Percentiles rank a stretch among this genome's conserved stretches.
Evolutionary conservation across 2,113 vertebrate species (phyloP).

Genomic region (Castor canadensis): DNA sequence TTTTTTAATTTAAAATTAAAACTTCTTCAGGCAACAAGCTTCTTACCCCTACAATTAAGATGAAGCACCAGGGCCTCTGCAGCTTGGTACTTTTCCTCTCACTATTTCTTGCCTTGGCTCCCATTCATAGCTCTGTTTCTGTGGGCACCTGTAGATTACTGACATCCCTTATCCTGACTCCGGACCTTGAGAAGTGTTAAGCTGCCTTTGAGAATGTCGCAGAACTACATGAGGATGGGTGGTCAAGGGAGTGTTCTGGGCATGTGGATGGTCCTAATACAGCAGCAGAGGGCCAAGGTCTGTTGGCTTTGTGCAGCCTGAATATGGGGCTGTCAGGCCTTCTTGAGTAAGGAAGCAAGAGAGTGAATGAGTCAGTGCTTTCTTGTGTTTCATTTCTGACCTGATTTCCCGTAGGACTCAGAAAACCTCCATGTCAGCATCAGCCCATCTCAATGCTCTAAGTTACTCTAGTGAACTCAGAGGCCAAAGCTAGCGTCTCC

Average conservation of each 20-base stretch:
- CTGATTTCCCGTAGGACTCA: neutral
- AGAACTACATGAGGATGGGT: too few relatives aligned
- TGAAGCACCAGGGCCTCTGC: neutral
- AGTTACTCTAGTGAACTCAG: neutral
- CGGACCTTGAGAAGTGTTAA: neutral
- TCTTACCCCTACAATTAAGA: neutral
- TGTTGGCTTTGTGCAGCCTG: neutral
- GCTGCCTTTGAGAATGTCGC: neutral
- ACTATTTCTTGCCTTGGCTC: neutral
- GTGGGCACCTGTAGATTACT: neutral
- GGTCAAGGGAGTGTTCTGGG: too few relatives aligned
- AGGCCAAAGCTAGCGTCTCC: neutral
- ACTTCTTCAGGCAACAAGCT: neutral
- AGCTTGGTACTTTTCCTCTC: neutral
- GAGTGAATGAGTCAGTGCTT: neutral
- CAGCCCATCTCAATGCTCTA: neutral
- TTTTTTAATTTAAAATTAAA: neutral
- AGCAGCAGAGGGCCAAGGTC: neutral
- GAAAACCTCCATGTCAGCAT: neutral
- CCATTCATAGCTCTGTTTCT: neutral
- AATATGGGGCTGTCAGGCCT: neutral
- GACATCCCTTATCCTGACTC: neutral
- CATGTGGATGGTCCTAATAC: neutral
- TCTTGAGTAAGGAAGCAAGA: neutral
- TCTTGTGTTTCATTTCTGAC: neutral